These are phyloP conservation scores for Periophthalmodon schlosseri DNA, from an alignment of 2,113 vertebrate genomes.

Conservation along the genomic window DNA sequence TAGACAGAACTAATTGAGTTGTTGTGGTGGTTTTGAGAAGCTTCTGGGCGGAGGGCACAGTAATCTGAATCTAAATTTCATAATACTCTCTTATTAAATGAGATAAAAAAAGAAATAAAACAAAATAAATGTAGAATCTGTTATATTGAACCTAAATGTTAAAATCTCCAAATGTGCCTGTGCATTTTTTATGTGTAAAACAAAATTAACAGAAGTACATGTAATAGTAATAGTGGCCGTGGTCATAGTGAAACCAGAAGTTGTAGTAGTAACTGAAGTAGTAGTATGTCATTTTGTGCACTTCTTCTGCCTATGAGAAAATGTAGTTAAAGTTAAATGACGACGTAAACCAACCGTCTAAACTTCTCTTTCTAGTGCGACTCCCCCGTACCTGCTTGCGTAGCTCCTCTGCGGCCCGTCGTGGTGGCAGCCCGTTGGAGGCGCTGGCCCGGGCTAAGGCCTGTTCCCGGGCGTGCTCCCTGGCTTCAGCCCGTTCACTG, in stretches of 20 bases:
- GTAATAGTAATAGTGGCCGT: not conserved
- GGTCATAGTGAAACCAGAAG: not conserved
- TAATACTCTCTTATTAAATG: too few species aligned
- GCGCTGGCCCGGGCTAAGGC: constrained; percentile 80
- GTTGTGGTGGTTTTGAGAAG: too few species aligned
- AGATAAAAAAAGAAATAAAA: too few species aligned
- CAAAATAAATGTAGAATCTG: too few species aligned
- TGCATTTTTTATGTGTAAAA: too few species aligned
- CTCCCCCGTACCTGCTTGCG: constrained; percentile 85
- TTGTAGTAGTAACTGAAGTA: not conserved
- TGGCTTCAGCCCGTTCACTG: constrained; percentile 84
- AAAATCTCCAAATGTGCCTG: not conserved
- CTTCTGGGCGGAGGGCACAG: too few species aligned
- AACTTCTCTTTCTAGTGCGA: not conserved
- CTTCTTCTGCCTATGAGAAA: not conserved
- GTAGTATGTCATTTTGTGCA: not conserved
- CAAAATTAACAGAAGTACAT: not conserved
- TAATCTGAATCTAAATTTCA: too few species aligned
- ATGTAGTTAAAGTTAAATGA: too few species aligned
- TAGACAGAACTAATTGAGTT: too few species aligned
- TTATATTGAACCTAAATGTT: not conserved
- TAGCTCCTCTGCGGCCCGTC: constrained; percentile 91
- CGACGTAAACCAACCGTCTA: not conserved
- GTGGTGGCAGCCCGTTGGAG: constrained; percentile 80
- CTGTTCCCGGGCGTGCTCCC: constrained; percentile 79